A percentile compares a stretch with the other conserved stretches of the same genome.
Evolutionary conservation across 2,113 vertebrate species (phyloP).

Genomic region (Ascaphus truei): DNA sequence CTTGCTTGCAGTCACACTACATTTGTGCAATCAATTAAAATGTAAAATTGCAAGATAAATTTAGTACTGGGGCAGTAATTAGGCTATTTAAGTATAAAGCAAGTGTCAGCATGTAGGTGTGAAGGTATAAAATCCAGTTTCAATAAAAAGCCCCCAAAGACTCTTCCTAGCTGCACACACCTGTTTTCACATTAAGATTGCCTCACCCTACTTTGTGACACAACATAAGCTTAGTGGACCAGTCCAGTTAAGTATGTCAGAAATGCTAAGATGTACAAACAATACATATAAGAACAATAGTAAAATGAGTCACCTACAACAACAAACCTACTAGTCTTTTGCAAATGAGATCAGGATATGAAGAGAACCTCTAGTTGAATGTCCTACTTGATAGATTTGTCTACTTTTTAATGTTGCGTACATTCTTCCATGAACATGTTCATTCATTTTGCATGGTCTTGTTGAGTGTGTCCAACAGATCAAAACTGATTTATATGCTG

Average conservation of each 20-base stretch:
- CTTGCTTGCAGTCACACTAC: too few relatives aligned
- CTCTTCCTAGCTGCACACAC: slow-evolving; percentile 7
- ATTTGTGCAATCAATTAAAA: too few relatives aligned
- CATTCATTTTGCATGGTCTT: not conserved
- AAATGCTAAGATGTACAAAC: not conserved
- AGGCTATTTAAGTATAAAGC: too few relatives aligned
- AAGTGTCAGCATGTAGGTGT: too few relatives aligned
- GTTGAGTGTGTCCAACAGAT: not conserved
- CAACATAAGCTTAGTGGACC: not conserved
- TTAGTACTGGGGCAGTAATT: too few relatives aligned
- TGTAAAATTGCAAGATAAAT: too few relatives aligned
- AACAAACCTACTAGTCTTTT: not conserved
- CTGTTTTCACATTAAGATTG: slow-evolving; percentile 3
- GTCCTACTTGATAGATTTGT: too few relatives aligned
- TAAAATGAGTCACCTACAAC: not conserved
- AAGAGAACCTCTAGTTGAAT: too few relatives aligned
- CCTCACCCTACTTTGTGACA: slow-evolving; percentile 2
- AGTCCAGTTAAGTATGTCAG: slow-evolving; percentile 13
- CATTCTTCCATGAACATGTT: not conserved
- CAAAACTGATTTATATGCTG: slow-evolving; percentile 1
- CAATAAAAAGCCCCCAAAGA: too few relatives aligned
- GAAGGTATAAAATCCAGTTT: too few relatives aligned
- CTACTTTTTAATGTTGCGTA: not conserved
- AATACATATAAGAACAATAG: not conserved
- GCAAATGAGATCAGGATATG: not conserved